A percentile compares a stretch with the other conserved stretches of the same genome.
Evolutionary conservation across 92 coral and sea anemone genomes (phyloP).

Genomic region (Montipora capitata): DNA sequence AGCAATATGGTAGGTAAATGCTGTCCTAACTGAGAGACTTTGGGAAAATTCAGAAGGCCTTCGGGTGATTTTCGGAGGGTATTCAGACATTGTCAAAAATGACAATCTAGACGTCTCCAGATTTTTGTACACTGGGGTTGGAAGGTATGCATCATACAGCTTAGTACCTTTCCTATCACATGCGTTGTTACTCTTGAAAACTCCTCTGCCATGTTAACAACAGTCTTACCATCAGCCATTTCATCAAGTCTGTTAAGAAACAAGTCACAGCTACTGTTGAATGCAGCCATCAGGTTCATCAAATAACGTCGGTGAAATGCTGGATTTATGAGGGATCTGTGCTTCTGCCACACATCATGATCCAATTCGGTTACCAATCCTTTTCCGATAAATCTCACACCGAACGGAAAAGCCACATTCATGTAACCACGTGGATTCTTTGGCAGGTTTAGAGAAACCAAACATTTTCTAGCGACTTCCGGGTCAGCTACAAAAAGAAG

Average conservation of each 20-base stretch:
- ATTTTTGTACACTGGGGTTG: too few relatives aligned
- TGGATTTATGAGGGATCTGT: slow-evolving; percentile 84
- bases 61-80: too few relatives aligned
- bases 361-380: slow-evolving; percentile 79
- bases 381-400: slow-evolving; percentile 73
- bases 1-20: too few relatives aligned
- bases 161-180: slow-evolving; percentile 86
- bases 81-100: too few relatives aligned
- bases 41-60: too few relatives aligned
- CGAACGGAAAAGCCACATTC: slow-evolving; percentile 69
- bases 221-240: slow-evolving; percentile 84
- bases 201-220: slow-evolving; percentile 83
- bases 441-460: slow-evolving; percentile 72
- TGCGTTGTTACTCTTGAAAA: slow-evolving; percentile 94
- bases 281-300: slow-evolving; percentile 85
- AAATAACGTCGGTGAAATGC: slow-evolving; percentile 94
- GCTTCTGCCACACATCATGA: slow-evolving; percentile 84
- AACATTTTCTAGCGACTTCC: slow-evolving; percentile 64
- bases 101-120: too few relatives aligned
- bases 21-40: too few relatives aligned
- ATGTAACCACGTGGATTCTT: slow-evolving; percentile 56
- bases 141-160: too few relatives aligned
- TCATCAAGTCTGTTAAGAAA: slow-evolving; percentile 79
- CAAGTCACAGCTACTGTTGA: slow-evolving; percentile 82
- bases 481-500: slow-evolving; percentile 65